These are phyloP conservation scores for Oreamnos americanus DNA, from an alignment of 2,113 vertebrate species.

Conservation along the genomic window DNA sequence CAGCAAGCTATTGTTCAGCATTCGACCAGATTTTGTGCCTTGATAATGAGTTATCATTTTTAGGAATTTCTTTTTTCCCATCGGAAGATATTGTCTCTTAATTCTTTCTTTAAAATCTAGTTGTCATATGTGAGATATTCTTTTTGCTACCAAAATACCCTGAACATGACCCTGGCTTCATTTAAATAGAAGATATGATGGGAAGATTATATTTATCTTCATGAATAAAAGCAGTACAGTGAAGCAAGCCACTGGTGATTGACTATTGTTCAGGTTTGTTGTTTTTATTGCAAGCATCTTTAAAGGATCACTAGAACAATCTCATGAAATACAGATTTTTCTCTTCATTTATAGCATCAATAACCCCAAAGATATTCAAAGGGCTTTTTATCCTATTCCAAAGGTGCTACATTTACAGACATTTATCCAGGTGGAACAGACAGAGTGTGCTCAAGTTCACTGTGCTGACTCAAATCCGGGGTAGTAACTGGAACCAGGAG, in stretches of 20 bases:
- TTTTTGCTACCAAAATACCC: neutral
- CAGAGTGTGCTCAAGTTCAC: neutral
- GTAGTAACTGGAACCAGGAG: conserved; percentile 24
- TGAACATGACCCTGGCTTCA: neutral
- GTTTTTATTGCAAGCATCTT: neutral
- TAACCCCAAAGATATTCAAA: neutral
- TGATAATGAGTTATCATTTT: neutral
- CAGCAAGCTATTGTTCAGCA: neutral
- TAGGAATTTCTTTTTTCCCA: neutral
- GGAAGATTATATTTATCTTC: conserved; percentile 9
- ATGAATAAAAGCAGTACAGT: neutral
- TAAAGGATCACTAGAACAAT: neutral
- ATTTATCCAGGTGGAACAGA: neutral
- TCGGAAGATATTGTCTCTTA: neutral
- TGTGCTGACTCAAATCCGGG: neutral
- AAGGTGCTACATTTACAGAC: neutral
- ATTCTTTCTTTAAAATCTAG: neutral
- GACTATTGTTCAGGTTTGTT: neutral
- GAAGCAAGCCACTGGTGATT: neutral
- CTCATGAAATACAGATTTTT: neutral
- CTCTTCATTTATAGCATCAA: neutral
- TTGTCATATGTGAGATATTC: neutral
- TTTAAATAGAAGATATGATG: neutral
- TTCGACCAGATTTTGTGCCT: neutral
- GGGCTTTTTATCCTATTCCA: neutral